Conservation (phyloP, 2,113 vertebrate species). For the Protomyctophum bolini region DNA sequence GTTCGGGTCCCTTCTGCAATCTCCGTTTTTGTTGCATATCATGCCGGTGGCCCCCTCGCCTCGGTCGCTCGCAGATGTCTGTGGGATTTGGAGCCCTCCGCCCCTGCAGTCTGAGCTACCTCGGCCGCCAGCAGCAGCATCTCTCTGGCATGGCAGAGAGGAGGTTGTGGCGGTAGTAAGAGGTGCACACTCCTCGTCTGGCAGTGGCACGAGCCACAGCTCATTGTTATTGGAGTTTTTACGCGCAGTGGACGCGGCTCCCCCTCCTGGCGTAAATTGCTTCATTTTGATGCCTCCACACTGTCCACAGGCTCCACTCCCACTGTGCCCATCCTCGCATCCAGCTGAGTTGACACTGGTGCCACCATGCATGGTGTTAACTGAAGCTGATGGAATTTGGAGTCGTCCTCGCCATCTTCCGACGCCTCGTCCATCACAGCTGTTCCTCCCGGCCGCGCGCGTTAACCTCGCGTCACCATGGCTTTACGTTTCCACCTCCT, state of each 20-base stretch:
- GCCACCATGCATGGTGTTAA: slow-evolving; percentile 3
- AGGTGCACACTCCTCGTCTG: slow-evolving; percentile 58
- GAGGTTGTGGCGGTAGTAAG: slow-evolving; percentile 52
- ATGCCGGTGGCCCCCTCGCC: slow-evolving; percentile 65
- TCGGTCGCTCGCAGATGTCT: slow-evolving; percentile 29
- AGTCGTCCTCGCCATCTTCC: slow-evolving; percentile 74
- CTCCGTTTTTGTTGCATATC: slow-evolving; percentile 85
- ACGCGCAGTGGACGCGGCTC: slow-evolving; percentile 68
- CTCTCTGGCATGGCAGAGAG: slow-evolving; percentile 58
- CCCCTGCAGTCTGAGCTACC: slow-evolving; percentile 30
- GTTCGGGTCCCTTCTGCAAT: slow-evolving; percentile 79
- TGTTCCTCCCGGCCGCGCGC: too few species aligned
- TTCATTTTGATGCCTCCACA: slow-evolving; percentile 62
- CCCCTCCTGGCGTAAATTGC: slow-evolving; percentile 74
- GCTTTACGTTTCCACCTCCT: not conserved
- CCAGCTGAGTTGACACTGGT: slow-evolving; percentile 9
- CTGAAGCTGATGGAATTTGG: slow-evolving; percentile 52
- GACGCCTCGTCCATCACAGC: slow-evolving; percentile 65
- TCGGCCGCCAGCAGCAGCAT: slow-evolving; percentile 52
- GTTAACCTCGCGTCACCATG: too few species aligned
- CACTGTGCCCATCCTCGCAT: slow-evolving; percentile 58
- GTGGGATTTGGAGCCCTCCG: slow-evolving; percentile 43
- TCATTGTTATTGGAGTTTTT: slow-evolving; percentile 74
- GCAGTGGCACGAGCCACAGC: slow-evolving; percentile 54
- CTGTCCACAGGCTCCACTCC: too few species aligned